Conservation (phyloP, 2,888 invertebrate genomes). For the Noctua pronuba region DNA sequence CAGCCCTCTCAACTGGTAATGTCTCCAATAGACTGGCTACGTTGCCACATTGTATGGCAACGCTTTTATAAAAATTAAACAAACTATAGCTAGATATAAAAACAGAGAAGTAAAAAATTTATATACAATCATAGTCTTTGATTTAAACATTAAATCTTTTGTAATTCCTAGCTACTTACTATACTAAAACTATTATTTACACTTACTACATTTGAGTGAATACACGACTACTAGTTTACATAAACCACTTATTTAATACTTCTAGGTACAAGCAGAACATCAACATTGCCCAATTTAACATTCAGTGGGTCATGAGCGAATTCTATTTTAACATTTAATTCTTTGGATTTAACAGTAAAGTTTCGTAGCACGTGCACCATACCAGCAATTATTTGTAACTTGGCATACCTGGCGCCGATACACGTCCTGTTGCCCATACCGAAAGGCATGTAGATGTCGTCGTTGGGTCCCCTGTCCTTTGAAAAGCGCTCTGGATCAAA, state of each 20-base stretch:
- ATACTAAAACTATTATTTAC: neutral
- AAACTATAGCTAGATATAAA: neutral
- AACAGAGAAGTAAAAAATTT: neutral
- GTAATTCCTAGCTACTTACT: neutral
- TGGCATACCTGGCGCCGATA: constrained; percentile 80
- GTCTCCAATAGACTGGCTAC: too few relatives aligned
- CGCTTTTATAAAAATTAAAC: neutral
- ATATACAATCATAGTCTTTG: neutral
- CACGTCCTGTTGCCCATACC: constrained; percentile 85
- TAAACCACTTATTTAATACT: neutral
- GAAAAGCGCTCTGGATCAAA: constrained; percentile 84
- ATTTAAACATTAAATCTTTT: neutral
- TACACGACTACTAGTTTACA: neutral
- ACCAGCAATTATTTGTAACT: constrained; percentile 74
- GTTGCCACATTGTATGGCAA: too few relatives aligned
- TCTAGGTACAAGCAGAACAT: constrained; percentile 71
- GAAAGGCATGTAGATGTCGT: constrained; percentile 82
- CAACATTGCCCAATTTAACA: constrained; percentile 69
- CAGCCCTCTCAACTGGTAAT: too few relatives aligned
- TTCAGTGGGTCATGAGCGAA: constrained; percentile 71
- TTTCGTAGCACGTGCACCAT: constrained; percentile 72
- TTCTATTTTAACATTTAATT: constrained; percentile 65
- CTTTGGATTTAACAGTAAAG: constrained; percentile 68
- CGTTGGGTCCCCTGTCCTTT: constrained; percentile 61
- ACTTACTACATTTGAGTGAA: neutral